Base-by-base conservation (phyloP, 2,888 invertebrate species). In the Pyrrhosoma nymphula region DNA sequence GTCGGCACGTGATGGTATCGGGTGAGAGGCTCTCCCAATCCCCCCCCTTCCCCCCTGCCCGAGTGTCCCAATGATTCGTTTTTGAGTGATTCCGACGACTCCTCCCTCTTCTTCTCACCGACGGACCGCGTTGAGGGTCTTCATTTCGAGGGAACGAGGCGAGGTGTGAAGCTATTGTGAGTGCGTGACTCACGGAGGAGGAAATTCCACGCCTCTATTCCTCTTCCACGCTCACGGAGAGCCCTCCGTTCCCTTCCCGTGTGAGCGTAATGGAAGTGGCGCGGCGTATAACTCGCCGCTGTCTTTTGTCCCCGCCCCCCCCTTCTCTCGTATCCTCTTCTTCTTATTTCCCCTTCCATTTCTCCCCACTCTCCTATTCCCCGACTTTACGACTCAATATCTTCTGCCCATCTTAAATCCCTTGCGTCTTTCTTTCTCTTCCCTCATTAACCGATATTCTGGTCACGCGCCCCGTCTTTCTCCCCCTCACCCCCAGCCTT, bases 381-480 rank as follows among this genome's bases (percentile, higher is more conserved):
- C 35, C 82, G 82, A 35, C 82, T 82, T 82, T 82, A 82, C 82
- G 82, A 82, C 82, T 82, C 82, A 82, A 82, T 82, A 82, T 82
- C 82, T 82, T 82, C 35, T 35, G 16, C 82, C 82, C 82, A 82
- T 82, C 82, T 82, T 18, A 82, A 82, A 82, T 16, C 82, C 82
- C 82, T 69, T 26, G 82, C 4, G 82, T 35, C 82, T 82, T n/a
- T 82, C 35, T 35, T 35, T 35, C 35, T 35, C 35, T n/a, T 82
- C 82, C 35, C 82, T 82, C 82, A 82, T 82, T 82, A 82, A 82
- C 82, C 82, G 82, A 82, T 82, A 82, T 82, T 82, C 82, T 82
- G 35, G 82, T 82, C 82, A 82, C 56, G 89, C n/a, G 89, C n/a
- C 47, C 39, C 12, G 2, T 60, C 89, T 39, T 20, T 30, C 26